A percentile compares a stretch with the other conserved stretches of the same genome.
Conservation (phyloP, 2,888 invertebrate genomes). For the Limnephilus rhombicus region DNA sequence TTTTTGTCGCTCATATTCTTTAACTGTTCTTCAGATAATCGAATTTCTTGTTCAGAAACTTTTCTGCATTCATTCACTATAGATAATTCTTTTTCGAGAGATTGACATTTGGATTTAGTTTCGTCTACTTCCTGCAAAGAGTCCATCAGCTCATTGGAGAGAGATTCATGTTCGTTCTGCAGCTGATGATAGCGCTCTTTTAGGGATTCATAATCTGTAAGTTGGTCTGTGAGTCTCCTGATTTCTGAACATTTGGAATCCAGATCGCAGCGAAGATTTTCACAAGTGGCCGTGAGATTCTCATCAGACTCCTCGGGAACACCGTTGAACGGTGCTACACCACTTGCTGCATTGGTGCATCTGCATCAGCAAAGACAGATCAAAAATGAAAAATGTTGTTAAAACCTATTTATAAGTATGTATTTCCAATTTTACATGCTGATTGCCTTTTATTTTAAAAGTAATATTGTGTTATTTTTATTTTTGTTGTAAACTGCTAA, state of each 20-base stretch:
- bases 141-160: slow-evolving; percentile 80
- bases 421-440: too few relatives aligned
- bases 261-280: not conserved
- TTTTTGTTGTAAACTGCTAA: too few relatives aligned
- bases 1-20: not conserved
- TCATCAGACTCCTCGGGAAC: slow-evolving; percentile 6
- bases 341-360: not conserved
- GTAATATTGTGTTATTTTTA: too few relatives aligned
- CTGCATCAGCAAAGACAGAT: too few relatives aligned
- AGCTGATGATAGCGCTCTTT: slow-evolving; percentile 70
- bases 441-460: too few relatives aligned
- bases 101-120: slow-evolving; percentile 69
- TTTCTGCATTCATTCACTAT: not conserved
- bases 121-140: slow-evolving; percentile 77
- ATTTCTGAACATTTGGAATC: slow-evolving; percentile 27
- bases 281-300: not conserved
- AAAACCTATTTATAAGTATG: too few relatives aligned
- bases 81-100: slow-evolving; percentile 62
- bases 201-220: slow-evolving; percentile 35
- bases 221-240: slow-evolving; percentile 8
- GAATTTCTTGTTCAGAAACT: slow-evolving; percentile 67
- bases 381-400: too few relatives aligned
- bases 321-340: not conserved
- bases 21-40: not conserved
- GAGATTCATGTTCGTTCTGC: slow-evolving; percentile 76